Evolutionary conservation across 2,113 vertebrate species (phyloP), one percentile per base, ranked within the genome.

Genomic region (Entosphenus tridentatus): DNA sequence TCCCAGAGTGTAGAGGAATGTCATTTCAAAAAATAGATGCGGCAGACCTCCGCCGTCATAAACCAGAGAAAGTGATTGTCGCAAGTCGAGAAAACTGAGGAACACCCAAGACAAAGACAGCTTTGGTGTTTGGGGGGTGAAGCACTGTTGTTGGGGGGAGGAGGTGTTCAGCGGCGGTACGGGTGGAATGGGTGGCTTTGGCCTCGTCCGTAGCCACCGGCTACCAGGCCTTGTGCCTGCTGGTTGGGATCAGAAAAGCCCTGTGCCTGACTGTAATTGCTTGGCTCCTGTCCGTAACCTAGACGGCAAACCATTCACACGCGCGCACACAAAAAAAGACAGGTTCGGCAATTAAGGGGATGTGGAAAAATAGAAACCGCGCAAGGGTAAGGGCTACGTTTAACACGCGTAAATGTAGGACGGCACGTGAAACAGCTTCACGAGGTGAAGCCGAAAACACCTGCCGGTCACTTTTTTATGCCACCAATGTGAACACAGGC

Each of bases 141-240:
- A 81, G 74, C 78, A 70, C 73, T 77, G 71, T 78, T 75, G 75
- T 75, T 77, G 74, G 56, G 70, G 12, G 65, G 56, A 62, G 18
- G 58, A 69, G 68, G 73, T 1, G 16, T 78, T 84, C 89, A 96
- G 84, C 93, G 93, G 77, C 93, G 80, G 80, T 98, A 98, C 8
- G 93, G 93, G 71, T 98, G 93, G 80, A 98, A 98, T 78, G 91
- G 87, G 78, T 96, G 92, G 83, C 96, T 98, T 82, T 95, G 93
- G 65, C 90, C 93, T 69, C 90, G 84, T 73, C 86, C 92, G 9
- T 92, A 95, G 14, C 83, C 87, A 59, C 77, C 88, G 73, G 85
- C 84, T 1, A 85, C 80, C 1, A 85, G 76, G 0, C 87, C 89
- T 10, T 87, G 88, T 68, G 82, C 86, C 8, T 85, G 85, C 82